Base-by-base conservation (phyloP, 1,140 invertebrate species). In the Pissodes strobi region DNA sequence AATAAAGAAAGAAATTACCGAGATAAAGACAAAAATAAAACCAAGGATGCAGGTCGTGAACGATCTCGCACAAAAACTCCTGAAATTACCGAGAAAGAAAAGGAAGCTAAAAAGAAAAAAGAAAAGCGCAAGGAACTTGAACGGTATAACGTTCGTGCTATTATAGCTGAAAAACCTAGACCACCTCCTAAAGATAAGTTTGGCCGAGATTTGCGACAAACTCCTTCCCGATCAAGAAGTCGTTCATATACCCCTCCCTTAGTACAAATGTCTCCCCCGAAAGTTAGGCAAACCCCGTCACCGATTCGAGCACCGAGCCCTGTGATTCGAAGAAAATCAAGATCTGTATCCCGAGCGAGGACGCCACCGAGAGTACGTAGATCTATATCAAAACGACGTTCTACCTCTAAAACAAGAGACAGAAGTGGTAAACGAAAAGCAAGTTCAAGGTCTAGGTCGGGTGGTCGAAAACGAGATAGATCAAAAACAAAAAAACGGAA, bases 1-100 rank as follows among this genome's bases (percentile, higher is more conserved):
- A 88, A 86, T 4, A 92, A 92, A 73, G 90, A 91, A 65, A 79
- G 92, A 52, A 92, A 91, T 70, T 95, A 94, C 72, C 82, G 92
- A 0, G 89, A 90, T 38, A 87, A 89, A 58, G 70, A 69, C 63
- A 67, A 57, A 34, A 56, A 65, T 59, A 75, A 68, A 66, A 74
- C 39, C 68, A 79, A 69, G 57, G 69, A 68, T 56, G 56, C 30
- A 9, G 41, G 59, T 41, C 58, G 61, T n/a, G 62, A 67, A n/a
- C 70, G 69, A 49, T 68, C 70, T n/a, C 60, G 63, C 2, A 41
- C 27, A 17, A 65, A 60, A 55, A 69, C 70, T 23, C 64, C 69
- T 37, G 69, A 77, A 4, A 73, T 75, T 43, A 75, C 76, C 55
- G 75, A 82, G 45, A 76, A 67, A 51, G 66, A 74, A 22, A 3